Conservation (phyloP, 2,888 invertebrate species). For the Amphipyra tragopoginis region DNA sequence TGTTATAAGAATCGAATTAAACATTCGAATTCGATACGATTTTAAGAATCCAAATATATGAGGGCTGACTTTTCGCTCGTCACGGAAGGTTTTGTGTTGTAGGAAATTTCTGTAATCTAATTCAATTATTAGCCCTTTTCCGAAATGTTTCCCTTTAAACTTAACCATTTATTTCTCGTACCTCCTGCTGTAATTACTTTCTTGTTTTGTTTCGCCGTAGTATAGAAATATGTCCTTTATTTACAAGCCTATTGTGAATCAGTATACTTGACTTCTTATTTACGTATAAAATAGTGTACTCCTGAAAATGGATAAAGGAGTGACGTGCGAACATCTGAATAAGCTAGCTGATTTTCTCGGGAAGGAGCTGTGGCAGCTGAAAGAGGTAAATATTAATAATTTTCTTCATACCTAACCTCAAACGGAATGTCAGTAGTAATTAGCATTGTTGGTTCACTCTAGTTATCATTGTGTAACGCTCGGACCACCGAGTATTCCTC, state of each 20-base stretch:
- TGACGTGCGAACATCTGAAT: conserved; percentile 87
- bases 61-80: conserved; percentile 86
- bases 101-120: conserved; percentile 87
- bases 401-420: conserved; percentile 78
- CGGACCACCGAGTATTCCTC: conserved; percentile 28
- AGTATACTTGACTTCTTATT: conserved; percentile 73
- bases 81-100: conserved; percentile 84
- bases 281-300: conserved; percentile 71
- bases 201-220: conserved; percentile 61
- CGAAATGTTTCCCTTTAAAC: conserved; percentile 77
- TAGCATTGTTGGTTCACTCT: conserved; percentile 73
- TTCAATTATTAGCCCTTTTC: conserved; percentile 78
- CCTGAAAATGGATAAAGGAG: conserved; percentile 83
- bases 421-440: conserved; percentile 77
- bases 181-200: conserved; percentile 60
- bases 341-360: conserved; percentile 79
- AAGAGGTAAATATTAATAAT: conserved; percentile 75
- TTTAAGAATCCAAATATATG: conserved; percentile 47
- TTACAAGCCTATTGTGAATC: conserved; percentile 77
- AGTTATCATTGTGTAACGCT: conserved; percentile 79
- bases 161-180: conserved; percentile 58
- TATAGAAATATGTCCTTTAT: conserved; percentile 78
- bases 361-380: conserved; percentile 84
- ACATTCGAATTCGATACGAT: conserved; percentile 33
- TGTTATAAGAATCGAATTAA: conserved; percentile 35